Conservation (phyloP, 1,140 invertebrate genomes). For the silkworm (Bombyx mori) region ASM3026992v2 NC_085113.1:1406501-1407000, state of each 20-base stretch:
- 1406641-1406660: slow-evolving; percentile 20
- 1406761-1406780: slow-evolving; percentile 13
- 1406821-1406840: slow-evolving; percentile 19
- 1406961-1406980: too few species aligned
- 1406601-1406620: slow-evolving; percentile 31
- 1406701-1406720: slow-evolving; percentile 21
- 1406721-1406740: slow-evolving; percentile 22
- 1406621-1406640: slow-evolving; percentile 26
- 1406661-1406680: slow-evolving; percentile 28
- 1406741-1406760: slow-evolving; percentile 27
- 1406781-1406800: slow-evolving; percentile 30
- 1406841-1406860: too few species aligned
- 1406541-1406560: background rate
- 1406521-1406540: background rate
- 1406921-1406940: too few species aligned
- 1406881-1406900: too few species aligned
- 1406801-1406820: slow-evolving; percentile 40
- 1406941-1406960: too few species aligned
- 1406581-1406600: slow-evolving; percentile 29
- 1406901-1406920: too few species aligned
- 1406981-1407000: too few species aligned
- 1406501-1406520: too few species aligned
- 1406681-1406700: slow-evolving; percentile 34
- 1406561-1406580: slow-evolving; percentile 17
- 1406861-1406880: too few species aligned